Conservation (phyloP, 2,113 vertebrate species). For the Tachysurus fulvidraco region DNA sequence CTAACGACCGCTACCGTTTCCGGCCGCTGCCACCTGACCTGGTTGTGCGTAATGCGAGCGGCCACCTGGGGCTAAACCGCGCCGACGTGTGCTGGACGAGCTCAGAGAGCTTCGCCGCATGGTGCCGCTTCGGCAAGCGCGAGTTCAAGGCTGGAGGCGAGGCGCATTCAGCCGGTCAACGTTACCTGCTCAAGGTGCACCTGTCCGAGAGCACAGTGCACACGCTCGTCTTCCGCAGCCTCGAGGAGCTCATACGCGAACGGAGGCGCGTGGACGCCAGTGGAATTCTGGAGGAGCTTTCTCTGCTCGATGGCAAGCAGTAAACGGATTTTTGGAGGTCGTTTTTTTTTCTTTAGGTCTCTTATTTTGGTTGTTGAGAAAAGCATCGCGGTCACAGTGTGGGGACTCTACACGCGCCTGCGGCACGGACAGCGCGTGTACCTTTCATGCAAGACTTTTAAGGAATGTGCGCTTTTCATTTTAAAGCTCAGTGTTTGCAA, state of each 20-base stretch:
- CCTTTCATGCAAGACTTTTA: constrained; percentile 34
- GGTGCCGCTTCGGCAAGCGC: constrained; percentile 97
- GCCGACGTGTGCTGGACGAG: constrained; percentile 97
- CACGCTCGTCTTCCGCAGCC: constrained; percentile 90
- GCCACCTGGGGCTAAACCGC: constrained; percentile 91
- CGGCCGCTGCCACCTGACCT: constrained; percentile 91
- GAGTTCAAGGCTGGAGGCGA: constrained; percentile 98
- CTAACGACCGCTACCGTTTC: constrained; percentile 95
- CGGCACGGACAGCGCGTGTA: constrained; percentile 46
- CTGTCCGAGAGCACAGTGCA: constrained; percentile 87
- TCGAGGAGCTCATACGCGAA: constrained; percentile 97
- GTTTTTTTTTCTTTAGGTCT: background rate
- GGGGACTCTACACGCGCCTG: constrained; percentile 66
- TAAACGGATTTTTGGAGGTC: constrained; percentile 63
- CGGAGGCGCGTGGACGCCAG: constrained; percentile 92
- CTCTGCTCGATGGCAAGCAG: constrained; percentile 84
- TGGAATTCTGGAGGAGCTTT: constrained; percentile 90
- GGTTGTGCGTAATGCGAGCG: constrained; percentile 96
- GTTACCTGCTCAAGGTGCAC: constrained; percentile 94
- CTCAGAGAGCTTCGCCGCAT: constrained; percentile 99
- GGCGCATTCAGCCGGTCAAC: constrained; percentile 83
- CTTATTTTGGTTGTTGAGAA: constrained; percentile 1
- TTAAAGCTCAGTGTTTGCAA: constrained; percentile 51
- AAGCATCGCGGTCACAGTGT: constrained; percentile 48
- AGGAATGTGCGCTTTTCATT: constrained; percentile 52